Conservation (phyloP, 2,113 vertebrate species). For the Spermophilus dauricus region DNA sequence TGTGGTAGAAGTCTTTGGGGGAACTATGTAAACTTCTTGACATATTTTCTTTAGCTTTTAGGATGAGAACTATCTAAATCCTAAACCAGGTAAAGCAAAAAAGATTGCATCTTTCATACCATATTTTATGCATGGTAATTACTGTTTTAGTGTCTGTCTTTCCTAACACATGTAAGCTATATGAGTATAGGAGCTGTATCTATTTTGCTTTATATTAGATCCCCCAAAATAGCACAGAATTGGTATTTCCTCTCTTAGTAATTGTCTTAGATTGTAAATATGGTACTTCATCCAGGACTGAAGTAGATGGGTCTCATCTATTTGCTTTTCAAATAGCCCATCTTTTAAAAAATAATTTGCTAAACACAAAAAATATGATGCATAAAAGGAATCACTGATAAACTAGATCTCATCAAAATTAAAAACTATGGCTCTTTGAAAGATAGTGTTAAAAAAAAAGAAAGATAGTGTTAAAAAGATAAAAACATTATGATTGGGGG, state of each 20-base stretch:
- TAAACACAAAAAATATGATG: background rate
- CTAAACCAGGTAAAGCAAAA: background rate
- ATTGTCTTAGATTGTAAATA: slow-evolving; percentile 48
- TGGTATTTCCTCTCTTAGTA: background rate
- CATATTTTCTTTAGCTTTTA: background rate
- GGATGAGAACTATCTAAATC: background rate
- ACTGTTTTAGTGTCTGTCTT: background rate
- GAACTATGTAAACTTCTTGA: background rate
- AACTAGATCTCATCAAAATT: background rate
- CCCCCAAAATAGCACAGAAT: background rate
- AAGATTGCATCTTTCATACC: background rate
- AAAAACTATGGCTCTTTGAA: background rate
- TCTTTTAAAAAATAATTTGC: background rate
- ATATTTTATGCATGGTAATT: background rate
- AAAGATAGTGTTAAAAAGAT: background rate
- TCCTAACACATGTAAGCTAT: background rate
- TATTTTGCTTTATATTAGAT: background rate
- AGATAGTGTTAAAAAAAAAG: background rate
- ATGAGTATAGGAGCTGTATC: background rate
- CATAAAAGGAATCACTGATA: background rate
- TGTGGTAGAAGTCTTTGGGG: background rate
- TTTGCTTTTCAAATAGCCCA: slow-evolving; percentile 71
- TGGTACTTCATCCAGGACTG: slow-evolving; percentile 68
- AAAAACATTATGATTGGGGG: background rate
- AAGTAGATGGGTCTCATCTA: slow-evolving; percentile 64